These are phyloP conservation scores for Mico argentatus DNA, from an alignment of 2,797 vertebrate species.

Conservation along the genomic window DNA sequence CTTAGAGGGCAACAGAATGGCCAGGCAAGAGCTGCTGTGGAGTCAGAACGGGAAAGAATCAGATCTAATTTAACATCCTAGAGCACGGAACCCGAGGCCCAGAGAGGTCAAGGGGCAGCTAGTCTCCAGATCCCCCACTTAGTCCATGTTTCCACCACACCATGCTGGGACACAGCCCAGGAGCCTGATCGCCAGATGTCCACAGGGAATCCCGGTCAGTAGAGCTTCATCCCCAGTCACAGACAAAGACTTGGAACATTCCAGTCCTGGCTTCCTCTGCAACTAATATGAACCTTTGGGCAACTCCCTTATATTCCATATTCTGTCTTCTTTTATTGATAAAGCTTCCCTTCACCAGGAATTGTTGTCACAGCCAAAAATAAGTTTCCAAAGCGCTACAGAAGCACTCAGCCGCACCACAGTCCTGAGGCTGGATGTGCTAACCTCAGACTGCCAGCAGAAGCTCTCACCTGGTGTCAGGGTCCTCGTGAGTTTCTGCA, in stretches of 20 bases:
- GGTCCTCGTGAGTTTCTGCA: neutral
- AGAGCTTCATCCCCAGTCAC: no score
- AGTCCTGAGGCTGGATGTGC: no score
- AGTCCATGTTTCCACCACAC: neutral
- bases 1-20: neutral
- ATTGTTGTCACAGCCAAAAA: neutral
- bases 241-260: neutral
- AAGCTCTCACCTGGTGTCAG: neutral
- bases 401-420: neutral
- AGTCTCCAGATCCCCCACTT: neutral
- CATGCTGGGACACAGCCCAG: neutral
- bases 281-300: neutral
- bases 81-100: neutral
- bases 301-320: neutral
- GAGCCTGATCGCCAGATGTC: neutral
- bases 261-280: neutral
- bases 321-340: neutral
- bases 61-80: neutral
- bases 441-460: neutral
- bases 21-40: no score
- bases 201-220: neutral
- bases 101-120: neutral
- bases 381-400: neutral
- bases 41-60: neutral
- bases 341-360: neutral